A percentile compares a stretch with the other conserved stretches of the same genome.
These are phyloP conservation scores for Haliaeetus leucogaster DNA, from an alignment of 2,113 vertebrate genomes.

Conservation along the genomic window DNA sequence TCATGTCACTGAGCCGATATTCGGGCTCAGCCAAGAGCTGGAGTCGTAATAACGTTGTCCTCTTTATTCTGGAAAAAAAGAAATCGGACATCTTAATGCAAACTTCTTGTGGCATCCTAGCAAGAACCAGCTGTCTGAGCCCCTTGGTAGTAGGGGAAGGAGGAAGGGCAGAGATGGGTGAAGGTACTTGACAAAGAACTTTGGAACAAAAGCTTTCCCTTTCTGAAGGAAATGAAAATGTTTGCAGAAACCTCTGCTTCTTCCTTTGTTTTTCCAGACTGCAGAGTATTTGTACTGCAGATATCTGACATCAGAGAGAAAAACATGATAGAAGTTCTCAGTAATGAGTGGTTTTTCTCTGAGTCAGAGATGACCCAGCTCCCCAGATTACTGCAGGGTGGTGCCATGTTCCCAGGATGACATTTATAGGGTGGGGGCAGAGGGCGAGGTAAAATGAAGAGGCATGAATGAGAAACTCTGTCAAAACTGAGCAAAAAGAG, in stretches of 20 bases:
- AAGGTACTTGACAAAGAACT: background rate
- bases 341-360: background rate
- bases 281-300: background rate
- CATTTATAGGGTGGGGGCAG: background rate
- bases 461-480: background rate
- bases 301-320: background rate
- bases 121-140: background rate
- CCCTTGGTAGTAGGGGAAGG: background rate
- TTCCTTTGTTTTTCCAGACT: background rate
- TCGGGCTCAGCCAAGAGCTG: constrained; percentile 77
- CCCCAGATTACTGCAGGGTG: background rate
- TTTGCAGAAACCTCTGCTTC: background rate
- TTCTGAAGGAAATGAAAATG: background rate
- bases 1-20: constrained; percentile 87
- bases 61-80: constrained; percentile 82
- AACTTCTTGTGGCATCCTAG: background rate
- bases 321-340: background rate
- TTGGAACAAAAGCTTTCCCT: background rate
- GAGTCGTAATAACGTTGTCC: constrained; percentile 81
- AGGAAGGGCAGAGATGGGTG: background rate
- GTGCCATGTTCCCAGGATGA: background rate
- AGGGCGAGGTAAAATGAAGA: background rate
- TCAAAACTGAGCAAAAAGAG: background rate
- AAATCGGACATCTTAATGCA: background rate
- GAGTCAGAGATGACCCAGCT: background rate